These are phyloP conservation scores for Cydia splendana DNA, from an alignment of 1,140 invertebrate species.

Conservation along the genomic window DNA sequence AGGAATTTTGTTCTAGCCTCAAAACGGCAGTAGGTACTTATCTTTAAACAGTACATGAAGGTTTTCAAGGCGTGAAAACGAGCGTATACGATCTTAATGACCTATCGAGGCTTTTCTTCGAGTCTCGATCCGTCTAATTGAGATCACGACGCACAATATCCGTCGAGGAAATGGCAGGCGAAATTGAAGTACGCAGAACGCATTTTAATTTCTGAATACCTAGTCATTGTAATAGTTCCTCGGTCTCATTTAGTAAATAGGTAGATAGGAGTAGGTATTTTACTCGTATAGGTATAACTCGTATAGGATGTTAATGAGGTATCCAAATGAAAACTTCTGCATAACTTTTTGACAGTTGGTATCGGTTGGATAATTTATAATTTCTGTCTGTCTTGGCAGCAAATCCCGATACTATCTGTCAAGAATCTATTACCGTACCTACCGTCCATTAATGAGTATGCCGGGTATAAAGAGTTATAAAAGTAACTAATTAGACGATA, in stretches of 20 bases:
- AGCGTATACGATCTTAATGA: not conserved
- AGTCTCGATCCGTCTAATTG: conserved; percentile 45
- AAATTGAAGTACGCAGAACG: conserved; percentile 46
- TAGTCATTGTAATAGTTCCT: conserved; percentile 34
- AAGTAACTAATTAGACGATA: not conserved
- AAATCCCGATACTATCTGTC: not conserved
- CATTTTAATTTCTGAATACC: conserved; percentile 50
- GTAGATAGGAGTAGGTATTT: too few species aligned
- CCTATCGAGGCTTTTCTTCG: not conserved
- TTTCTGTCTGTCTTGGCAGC: not conserved
- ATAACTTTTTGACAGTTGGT: conserved; percentile 3
- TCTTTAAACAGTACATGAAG: not conserved
- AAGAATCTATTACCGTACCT: not conserved
- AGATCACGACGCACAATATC: conserved; percentile 45
- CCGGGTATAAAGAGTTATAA: not conserved
- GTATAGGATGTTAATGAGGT: not conserved
- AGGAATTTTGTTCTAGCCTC: too few species aligned
- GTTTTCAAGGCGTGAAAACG: not conserved
- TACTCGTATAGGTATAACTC: not conserved
- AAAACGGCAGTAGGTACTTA: too few species aligned
- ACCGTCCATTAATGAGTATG: not conserved
- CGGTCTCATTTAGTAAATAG: not conserved
- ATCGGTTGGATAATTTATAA: not conserved
- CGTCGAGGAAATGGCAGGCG: conserved; percentile 36
- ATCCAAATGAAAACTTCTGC: not conserved